Evolutionary conservation across 2,113 vertebrate species (phyloP).

Genomic region (Sterrhoptilus dennistouni): DNA sequence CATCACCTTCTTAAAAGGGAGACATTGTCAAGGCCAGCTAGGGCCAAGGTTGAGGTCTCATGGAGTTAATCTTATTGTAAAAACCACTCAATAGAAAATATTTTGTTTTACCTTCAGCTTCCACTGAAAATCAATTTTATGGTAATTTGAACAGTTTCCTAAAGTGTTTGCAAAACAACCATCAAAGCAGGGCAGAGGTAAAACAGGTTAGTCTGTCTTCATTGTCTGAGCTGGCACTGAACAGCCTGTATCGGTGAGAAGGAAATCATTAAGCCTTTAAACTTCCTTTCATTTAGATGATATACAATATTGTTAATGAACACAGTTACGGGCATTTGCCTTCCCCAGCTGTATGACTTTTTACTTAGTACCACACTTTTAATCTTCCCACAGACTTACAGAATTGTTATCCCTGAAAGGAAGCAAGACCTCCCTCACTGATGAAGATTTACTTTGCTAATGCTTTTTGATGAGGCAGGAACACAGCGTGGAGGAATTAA

Average conservation of each 20-base stretch:
- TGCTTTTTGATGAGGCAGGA: constrained; percentile 17
- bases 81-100: constrained; percentile 28
- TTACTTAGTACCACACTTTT: constrained; percentile 26
- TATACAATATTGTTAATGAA: constrained; percentile 42
- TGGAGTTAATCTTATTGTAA: constrained; percentile 57
- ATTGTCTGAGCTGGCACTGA: not conserved
- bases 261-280: constrained; percentile 48
- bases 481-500: not conserved
- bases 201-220: constrained; percentile 29
- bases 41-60: constrained; percentile 47
- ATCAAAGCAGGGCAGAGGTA: not conserved
- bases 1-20: constrained; percentile 45
- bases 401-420: constrained; percentile 42
- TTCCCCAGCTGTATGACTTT: constrained; percentile 40
- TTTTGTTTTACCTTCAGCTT: not conserved
- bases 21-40: constrained; percentile 46
- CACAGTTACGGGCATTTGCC: not conserved
- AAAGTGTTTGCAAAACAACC: constrained; percentile 45
- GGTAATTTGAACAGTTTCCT: constrained; percentile 39
- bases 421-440: constrained; percentile 19
- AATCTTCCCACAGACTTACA: constrained; percentile 55
- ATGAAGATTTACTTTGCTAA: constrained; percentile 46
- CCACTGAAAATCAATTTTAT: constrained; percentile 46
- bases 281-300: constrained; percentile 42
- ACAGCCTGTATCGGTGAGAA: not conserved